phyloP scores from a whole-genome alignment of 2,113 vertebrate species.

The Limanda limanda region DNA sequence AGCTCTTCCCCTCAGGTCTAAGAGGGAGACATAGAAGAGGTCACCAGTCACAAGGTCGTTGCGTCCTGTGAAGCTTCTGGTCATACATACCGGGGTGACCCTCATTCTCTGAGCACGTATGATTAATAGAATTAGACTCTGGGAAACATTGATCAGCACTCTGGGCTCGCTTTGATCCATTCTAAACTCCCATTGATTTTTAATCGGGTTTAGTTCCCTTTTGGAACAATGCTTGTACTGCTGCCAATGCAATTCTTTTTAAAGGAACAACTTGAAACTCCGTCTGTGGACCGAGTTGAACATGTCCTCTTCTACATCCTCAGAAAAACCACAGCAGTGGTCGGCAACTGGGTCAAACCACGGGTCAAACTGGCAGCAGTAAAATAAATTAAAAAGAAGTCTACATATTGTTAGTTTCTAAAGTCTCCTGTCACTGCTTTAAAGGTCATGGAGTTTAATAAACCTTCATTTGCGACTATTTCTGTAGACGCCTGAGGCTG shows the following conservation, averaged over 20 bases:
- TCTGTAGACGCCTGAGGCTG: constrained; percentile 25
- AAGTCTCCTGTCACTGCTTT: neutral
- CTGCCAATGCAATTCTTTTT: constrained; percentile 12
- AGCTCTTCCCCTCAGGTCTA: constrained; percentile 53
- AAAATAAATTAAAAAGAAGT: neutral
- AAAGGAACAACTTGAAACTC: neutral
- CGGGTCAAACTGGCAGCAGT: neutral
- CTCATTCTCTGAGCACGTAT: constrained; percentile 35
- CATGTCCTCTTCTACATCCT: too few species aligned
- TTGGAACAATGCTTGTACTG: constrained; percentile 11
- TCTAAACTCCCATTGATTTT: constrained; percentile 48
- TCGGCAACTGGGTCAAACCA: too few species aligned
- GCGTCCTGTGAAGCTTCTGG: constrained; percentile 13
- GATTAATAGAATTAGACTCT: constrained; percentile 63
- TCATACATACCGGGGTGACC: constrained; percentile 18
- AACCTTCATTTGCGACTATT: constrained; percentile 29
- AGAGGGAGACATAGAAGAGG: constrained; percentile 58
- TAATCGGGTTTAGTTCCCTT: constrained; percentile 28
- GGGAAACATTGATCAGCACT: constrained; percentile 60
- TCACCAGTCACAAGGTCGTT: constrained; percentile 73
- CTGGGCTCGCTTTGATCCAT: constrained; percentile 15
- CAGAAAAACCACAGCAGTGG: too few species aligned
- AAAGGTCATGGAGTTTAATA: constrained; percentile 47
- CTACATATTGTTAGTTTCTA: neutral
- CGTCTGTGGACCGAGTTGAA: neutral